Evolutionary conservation across 2,797 vertebrate genomes (phyloP), one percentile per base, ranked within the genome.

Genomic region (Tympanoctomys barrerae): DNA sequence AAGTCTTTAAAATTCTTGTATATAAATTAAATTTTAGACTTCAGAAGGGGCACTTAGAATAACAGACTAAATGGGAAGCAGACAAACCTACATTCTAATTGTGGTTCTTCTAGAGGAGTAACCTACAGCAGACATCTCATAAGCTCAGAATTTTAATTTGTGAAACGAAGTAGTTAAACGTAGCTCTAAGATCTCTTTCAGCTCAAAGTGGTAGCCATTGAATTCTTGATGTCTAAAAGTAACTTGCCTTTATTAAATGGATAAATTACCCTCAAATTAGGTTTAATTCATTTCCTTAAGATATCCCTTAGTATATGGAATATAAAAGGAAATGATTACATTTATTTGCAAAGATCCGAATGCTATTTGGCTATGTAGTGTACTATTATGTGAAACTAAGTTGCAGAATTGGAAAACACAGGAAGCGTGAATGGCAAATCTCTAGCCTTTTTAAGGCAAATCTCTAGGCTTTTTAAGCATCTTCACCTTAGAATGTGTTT

Each of bases 251-350:
- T 89, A 86, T 73, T 95, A 77, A 94, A 87, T 90, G 49, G 87
- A 83, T 91, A 77, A 90, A 6, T 94, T 90, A 73, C 13, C 42
- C 49, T 42, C 73, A 89, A 79, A 89, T 91, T 90, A 94, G 18
- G 42, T 96, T 82, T 71, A 94, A 81, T 61, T 93, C 42, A 83
- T 94, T 70, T 80, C 42, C 33, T 62, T 82, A 97, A 77, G 31
- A 26, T 59, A 28, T 70, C 66, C 46, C n/a, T 78, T 79, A 52
- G 16, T 64, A 64, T 46, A 24, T n/a, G 70, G 66, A 89, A 54
- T 87, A 57, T 68, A 66, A 88, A 88, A 70, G 73, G 75, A 94
- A 94, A 84, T 90, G 19, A 14, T 5, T 64, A 66, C 39, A 68
- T 68, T 84, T 91, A 59, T 81, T 95, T 59, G 24, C 68, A 80